Evolutionary conservation across 1,140 invertebrate genomes (phyloP), one percentile per base, ranked within the genome.

Genomic region (Capitella teleta): DNA sequence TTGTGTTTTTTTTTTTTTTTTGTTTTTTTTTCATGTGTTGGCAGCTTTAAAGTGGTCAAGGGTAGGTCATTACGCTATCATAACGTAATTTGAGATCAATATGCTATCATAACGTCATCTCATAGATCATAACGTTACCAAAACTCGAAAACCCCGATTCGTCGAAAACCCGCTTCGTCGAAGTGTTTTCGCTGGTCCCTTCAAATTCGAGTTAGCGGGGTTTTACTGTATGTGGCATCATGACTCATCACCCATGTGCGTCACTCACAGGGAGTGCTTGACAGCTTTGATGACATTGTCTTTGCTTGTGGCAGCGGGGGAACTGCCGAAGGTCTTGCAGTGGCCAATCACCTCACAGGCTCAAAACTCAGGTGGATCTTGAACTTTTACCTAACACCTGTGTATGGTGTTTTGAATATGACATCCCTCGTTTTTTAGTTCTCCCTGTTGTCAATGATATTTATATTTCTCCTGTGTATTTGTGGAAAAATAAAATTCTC

Each of bases 281-380:
- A 64, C n/a, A 10, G 58, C 1, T 62, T 63, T 60, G 60, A 61
- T 57, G 64, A 68, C 50, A 54, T 68, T 24, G 58, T 68, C 23
- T 58, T 66, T 42, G 53, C 66, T 0, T 62, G 61, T 57, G 64
- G 66, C n/a, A 63, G 59, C 48, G 66, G 66, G n/a, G 63, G 63
- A n/a, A 67, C 64, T 34, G 58, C 61, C 21, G 57, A 56, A 14
- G 64, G 64, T 25, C 54, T 68, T 8, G 53, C 58, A 28, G 53
- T 68, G 18, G 62, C 48, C 16, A 68, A 68, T 42, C 60, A 63
- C 47, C 51, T 68, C 8, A 63, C 60, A 19, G 61, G 61, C 6
- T 57, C 53, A 21, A 60, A 58, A 53, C 40, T 68, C 8, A 63
- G 51, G 64, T 66, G 46, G 49, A 51, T 46, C n/a, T 34, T 34